Evolutionary conservation across 2,113 vertebrate genomes (phyloP), one percentile per base, ranked within the genome.

Genomic region (Rhinichthys klamathensis): DNA sequence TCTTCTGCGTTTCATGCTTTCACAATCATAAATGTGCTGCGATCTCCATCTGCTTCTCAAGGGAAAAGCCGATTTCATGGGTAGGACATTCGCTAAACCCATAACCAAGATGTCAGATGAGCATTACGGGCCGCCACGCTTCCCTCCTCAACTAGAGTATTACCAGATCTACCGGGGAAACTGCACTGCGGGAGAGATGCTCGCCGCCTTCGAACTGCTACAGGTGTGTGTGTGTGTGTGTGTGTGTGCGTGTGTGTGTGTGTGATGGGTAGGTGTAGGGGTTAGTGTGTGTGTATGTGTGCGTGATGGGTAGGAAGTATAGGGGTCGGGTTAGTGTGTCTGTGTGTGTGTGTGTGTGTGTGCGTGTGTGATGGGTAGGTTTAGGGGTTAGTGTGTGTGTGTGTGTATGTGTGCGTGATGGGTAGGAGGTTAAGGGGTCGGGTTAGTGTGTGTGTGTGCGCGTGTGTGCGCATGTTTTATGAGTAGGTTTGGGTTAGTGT

Each of bases 1-100:
- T 6, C 15, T 46, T 44, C 21, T n/a, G 49, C 46, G 32, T 56
- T 86, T 74, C 21, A 6, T 56, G 65, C 32, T 75, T 21, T 35
- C 23, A 72, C 49, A 38, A 27, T 41, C 21, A 13, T 84, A 16
- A n/a, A 63, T 77, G 41, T 76, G 21, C 80, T 69, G 5, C 8
- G 23, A 30, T 54, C 44, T 54, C 61, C 18, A 23, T 82, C 18
- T 54, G 3, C 49, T 10, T 58, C 27, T 11, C 21, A 72, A 99
- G 98, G 98, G 98, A 41, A 99, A 99, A 94, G 97, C 96, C 0
- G 98, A 99, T 84, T 99, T 99, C 93, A 99, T 99, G 96, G 98
- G 98, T 21, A 94, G 98, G 84, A 99, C 97, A 0, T 99, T 99
- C 1, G 97, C 98, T 87, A 99, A 99, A 70, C 98, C 98, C 0